Evolutionary conservation across 2,797 vertebrate species (phyloP).

Genomic region (Enteromius radiatus): DNA sequence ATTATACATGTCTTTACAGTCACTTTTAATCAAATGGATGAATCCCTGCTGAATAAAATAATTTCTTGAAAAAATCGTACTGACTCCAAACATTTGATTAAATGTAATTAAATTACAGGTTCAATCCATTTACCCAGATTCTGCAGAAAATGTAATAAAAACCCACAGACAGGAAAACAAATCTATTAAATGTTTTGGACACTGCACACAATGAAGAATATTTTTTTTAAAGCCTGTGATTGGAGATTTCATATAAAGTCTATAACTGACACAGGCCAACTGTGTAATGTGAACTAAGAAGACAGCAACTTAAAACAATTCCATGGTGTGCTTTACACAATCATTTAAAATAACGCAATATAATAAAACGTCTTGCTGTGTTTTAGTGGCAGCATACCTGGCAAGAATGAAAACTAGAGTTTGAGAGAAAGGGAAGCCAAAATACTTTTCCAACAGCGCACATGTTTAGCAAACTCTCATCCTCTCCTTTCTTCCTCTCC

Average conservation of each 20-base stretch:
- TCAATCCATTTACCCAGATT: neutral
- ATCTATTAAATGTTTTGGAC: neutral
- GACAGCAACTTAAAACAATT: neutral
- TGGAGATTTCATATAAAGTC: neutral
- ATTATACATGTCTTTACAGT: neutral
- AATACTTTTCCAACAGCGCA: constrained; percentile 36
- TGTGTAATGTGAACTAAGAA: neutral
- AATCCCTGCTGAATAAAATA: neutral
- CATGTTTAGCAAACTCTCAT: constrained; percentile 53
- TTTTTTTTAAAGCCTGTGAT: neutral
- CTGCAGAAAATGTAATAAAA: neutral
- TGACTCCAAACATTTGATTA: neutral
- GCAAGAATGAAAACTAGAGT: constrained; percentile 55
- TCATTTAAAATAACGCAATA: neutral
- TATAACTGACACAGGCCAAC: neutral
- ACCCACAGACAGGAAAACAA: neutral
- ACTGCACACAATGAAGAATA: neutral
- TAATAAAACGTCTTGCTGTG: neutral
- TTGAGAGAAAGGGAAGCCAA: neutral
- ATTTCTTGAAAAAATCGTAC: neutral
- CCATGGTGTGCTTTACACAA: neutral
- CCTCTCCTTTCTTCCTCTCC: constrained; percentile 47
- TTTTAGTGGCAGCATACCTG: constrained; percentile 23
- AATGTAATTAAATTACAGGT: neutral
- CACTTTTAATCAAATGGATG: neutral